Conservation (phyloP, 2,888 invertebrate species). For the Tubulanus polymorphus region DNA sequence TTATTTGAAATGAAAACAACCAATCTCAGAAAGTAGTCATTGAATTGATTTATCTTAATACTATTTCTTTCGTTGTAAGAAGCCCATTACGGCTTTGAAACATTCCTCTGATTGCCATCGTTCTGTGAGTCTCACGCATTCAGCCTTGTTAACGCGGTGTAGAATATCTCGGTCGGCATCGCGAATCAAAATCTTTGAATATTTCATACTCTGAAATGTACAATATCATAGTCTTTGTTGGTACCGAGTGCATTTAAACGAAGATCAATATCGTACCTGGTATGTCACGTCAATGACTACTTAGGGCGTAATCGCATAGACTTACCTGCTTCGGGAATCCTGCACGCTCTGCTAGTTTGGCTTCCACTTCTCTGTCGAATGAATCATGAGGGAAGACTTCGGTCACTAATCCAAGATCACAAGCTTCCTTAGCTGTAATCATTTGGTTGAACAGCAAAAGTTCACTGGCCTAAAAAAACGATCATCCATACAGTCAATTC, state of each 20-base stretch:
- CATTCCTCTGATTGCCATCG: slow-evolving; percentile 68
- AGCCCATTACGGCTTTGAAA: slow-evolving; percentile 60
- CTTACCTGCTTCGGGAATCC: slow-evolving; percentile 54
- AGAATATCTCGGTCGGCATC: slow-evolving; percentile 61
- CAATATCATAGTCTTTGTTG: no score
- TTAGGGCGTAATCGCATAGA: no score
- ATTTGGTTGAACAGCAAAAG: slow-evolving; percentile 68
- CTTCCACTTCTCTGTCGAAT: slow-evolving; percentile 61
- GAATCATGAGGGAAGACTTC: slow-evolving; percentile 68
- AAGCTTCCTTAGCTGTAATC: slow-evolving; percentile 75
- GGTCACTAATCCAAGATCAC: slow-evolving; percentile 72
- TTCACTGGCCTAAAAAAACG: slow-evolving; percentile 56
- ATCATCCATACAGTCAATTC: neutral
- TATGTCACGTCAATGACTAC: no score
- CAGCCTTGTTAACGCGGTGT: slow-evolving; percentile 65
- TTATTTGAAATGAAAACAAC: no score
- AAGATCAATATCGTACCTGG: neutral
- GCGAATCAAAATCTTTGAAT: slow-evolving; percentile 69
- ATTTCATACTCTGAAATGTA: slow-evolving; percentile 60
- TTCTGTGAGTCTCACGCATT: slow-evolving; percentile 64
- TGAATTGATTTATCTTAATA: no score
- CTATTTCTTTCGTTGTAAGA: no score
- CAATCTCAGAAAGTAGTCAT: no score
- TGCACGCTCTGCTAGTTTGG: slow-evolving; percentile 54
- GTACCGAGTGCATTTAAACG: slow-evolving; percentile 6